phyloP scores from a whole-genome alignment of 2,888 invertebrate genomes.

The Rhagonycha lutea region DNA sequence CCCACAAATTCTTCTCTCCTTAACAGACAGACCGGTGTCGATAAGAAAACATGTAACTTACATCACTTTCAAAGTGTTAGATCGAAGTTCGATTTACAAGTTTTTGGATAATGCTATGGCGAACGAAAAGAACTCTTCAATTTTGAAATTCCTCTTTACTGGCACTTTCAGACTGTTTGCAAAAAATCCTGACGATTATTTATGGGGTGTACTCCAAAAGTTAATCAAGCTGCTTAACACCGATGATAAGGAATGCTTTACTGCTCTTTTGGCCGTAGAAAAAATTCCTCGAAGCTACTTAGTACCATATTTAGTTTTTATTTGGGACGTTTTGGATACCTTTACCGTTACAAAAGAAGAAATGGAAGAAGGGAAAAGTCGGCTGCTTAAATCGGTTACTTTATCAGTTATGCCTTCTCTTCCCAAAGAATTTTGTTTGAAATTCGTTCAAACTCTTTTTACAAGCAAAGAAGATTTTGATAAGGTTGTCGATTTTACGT shows the following conservation, averaged over 20 bases:
- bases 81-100: background rate
- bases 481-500: background rate
- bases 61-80: constrained; percentile 9
- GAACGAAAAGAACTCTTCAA: constrained; percentile 18
- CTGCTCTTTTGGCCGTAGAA: background rate
- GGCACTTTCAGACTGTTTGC: constrained; percentile 7
- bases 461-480: background rate
- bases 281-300: constrained; percentile 4
- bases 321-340: background rate
- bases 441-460: constrained; percentile 2
- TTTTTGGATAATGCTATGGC: constrained; percentile 1
- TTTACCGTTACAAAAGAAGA: background rate
- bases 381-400: background rate
- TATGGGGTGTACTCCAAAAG: constrained; percentile 4
- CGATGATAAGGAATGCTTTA: constrained; percentile 14
- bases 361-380: background rate
- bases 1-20: background rate
- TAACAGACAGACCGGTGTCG: constrained; percentile 17
- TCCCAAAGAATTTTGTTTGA: constrained; percentile 3
- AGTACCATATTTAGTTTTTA: background rate
- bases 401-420: background rate
- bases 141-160: constrained; percentile 15
- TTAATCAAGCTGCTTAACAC: background rate
- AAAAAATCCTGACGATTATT: constrained; percentile 10
- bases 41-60: constrained; percentile 23